Evolutionary conservation across 2,113 vertebrate species (phyloP), one percentile per base, ranked within the genome.

Genomic region (Gavialis gangeticus): DNA sequence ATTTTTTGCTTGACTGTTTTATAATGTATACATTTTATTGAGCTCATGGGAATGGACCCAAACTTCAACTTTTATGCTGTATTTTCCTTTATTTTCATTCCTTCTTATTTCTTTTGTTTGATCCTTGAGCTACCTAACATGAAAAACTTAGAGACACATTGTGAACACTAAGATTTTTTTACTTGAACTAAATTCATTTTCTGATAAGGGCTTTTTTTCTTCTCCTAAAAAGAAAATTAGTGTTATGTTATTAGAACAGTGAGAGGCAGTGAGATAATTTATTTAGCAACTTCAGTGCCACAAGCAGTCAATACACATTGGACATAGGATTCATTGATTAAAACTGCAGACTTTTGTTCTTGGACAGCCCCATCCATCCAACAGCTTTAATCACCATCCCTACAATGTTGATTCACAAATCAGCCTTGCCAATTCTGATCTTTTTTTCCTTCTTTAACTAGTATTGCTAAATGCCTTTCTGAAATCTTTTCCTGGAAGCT

Each of bases 321-420:
- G 94, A 82, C 57, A 9, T 67, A 77, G 2, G 46, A 46, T 79
- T 92, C 67, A 25, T 2, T 78, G 82, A 79, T 77, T 79, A 25
- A 62, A 90, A 88, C 54, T 54, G 10, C 3, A 63, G 3, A 6
- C 6, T 82, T 6, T 56, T 60, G 3, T 5, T 76, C 11, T 2
- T 82, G 30, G 79, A 88, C 86, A 90, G 6, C 1, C 9, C 56
- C 15, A 22, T 63, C 73, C 1, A 34, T 82, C 71, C 3, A 59
- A 55, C 5, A 8, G 2, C 13, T 91, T 0, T 58, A 55, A 22
- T 34, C 10, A 1, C 2, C 5, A 4, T 24, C 13, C n/a, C 54
- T 75, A 59, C 9, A 60, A 12, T 3, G 57, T 75, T 28, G 25
- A 55, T 30, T 10, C 12, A 59, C 18, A 85, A 75, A 34, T 84